A percentile compares a stretch with the other conserved stretches of the same genome.
Conservation (phyloP, 2,113 vertebrate species). For the Cyanocitta stelleri region DNA sequence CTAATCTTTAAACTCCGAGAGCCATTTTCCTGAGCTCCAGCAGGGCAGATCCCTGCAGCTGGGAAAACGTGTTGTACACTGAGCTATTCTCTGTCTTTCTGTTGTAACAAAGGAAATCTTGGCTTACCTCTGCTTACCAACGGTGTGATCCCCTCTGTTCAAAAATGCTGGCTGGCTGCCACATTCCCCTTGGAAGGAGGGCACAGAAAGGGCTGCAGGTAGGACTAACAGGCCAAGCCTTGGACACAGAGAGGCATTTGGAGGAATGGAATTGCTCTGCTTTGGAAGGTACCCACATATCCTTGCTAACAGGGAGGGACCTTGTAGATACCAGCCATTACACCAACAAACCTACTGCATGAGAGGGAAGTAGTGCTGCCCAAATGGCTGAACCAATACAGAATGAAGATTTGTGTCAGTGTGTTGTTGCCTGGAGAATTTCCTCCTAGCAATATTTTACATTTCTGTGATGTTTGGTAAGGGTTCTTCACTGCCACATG, state of each 20-base stretch:
- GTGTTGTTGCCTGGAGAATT: not conserved
- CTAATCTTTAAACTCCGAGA: not conserved
- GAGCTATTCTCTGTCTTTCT: not conserved
- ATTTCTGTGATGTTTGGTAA: not conserved
- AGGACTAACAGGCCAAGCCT: not conserved
- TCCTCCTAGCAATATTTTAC: not conserved
- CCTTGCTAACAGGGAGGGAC: not conserved
- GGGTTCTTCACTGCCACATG: not conserved
- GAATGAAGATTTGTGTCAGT: not conserved
- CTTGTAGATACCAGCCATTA: not conserved
- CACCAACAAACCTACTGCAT: not conserved
- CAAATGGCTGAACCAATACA: not conserved
- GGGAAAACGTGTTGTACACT: fast-evolving
- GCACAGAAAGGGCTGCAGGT: not conserved
- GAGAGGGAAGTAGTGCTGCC: not conserved
- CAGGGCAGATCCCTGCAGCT: not conserved
- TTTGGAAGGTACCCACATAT: not conserved
- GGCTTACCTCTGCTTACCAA: not conserved
- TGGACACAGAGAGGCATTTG: not conserved
- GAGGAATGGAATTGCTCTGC: not conserved
- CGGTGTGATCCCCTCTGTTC: fast-evolving
- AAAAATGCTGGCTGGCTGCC: not conserved
- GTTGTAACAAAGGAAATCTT: not conserved
- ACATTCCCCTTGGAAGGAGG: not conserved
- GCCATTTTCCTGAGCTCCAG: not conserved